Percentiles rank a stretch among this genome's conserved stretches.
Conservation (phyloP, 2,888 invertebrate species). For the Aspidiotus destructor region DNA sequence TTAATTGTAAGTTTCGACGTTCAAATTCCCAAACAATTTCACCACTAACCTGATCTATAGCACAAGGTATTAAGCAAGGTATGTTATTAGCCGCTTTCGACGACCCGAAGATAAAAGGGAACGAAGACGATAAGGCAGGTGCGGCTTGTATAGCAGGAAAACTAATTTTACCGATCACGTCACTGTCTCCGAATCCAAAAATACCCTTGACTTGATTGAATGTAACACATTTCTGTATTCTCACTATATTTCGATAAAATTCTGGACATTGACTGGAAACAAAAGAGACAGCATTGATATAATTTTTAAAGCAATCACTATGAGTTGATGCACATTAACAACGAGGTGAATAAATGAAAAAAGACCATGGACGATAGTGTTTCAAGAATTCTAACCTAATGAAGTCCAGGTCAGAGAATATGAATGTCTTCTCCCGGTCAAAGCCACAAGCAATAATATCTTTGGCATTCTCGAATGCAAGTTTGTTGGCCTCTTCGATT, state of each 20-base stretch:
- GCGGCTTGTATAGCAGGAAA: conserved; percentile 96
- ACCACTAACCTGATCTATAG: conserved; percentile 75
- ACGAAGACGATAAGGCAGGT: conserved; percentile 79
- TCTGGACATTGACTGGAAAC: conserved; percentile 54
- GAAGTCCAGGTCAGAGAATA: conserved; percentile 88
- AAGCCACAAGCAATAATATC: conserved; percentile 98
- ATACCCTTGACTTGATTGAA: conserved; percentile 97
- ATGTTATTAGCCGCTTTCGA: conserved; percentile 54
- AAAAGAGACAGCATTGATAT: neutral
- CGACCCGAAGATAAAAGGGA: conserved; percentile 79
- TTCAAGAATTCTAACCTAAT: conserved; percentile 55
- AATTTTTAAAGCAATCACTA: neutral
- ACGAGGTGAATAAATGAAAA: neutral
- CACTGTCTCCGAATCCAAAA: conserved; percentile 94
- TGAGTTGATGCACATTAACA: neutral
- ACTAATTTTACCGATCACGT: conserved; percentile 90
- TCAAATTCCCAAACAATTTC: neutral
- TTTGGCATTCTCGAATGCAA: conserved; percentile 86
- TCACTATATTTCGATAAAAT: conserved; percentile 86
- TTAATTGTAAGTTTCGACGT: neutral
- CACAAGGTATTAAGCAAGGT: conserved; percentile 87
- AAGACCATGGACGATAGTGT: neutral
- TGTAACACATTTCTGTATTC: conserved; percentile 88
- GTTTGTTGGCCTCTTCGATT: conserved; percentile 71
- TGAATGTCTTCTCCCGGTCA: conserved; percentile 86